Base-by-base conservation (phyloP, 2,113 vertebrate species). In the Oncorhynchus tshawytscha region DNA sequence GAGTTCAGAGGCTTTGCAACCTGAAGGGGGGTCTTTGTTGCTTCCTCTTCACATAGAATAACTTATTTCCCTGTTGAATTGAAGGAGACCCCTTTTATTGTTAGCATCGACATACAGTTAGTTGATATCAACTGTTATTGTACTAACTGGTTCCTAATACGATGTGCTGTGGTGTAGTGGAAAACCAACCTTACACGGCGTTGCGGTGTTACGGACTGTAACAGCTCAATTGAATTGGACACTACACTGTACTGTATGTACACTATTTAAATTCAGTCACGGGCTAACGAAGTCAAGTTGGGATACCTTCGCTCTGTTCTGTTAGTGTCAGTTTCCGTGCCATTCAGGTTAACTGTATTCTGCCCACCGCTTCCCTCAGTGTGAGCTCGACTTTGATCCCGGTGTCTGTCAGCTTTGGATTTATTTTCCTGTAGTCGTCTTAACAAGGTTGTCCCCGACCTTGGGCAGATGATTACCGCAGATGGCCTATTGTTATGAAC, bases 331-430 rank as follows among this genome's bases (percentile, higher is more conserved):
- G 5, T 62, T 24, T 22, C 59, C 1, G 7, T n/a, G 20, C 59
- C 59, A 62, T 62, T 62, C 59, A 62, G n/a, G 59, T 13, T 62
- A 34, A 29, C 27, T 29, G 22, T 29, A 31, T 67, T 67, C 22
- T 20, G 1, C 31, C 24, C 13, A n/a, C 24, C 16, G 24, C 11
- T 4, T 27, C 4, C 9, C 27, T 16, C 25, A 34, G 16, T 34
- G 66, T 39, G 66, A 66, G 12, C 64, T 29, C 12, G 15, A 24
- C 27, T 16, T 8, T 34, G 27, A 45, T 25, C 20, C 39, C 18
- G 7, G 34, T 39, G 34, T 49, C 68, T 70, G 45, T 49, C 34
- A 73, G n/a, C 45, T 76, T 87, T 71, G 73, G 39, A 77, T 82
- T 74, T 12, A 29, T 78, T 82, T 57, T 80, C 69, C 16, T 67